Conservation (phyloP, 1,140 invertebrate species). For the Aphelinus atriplicis region DNA sequence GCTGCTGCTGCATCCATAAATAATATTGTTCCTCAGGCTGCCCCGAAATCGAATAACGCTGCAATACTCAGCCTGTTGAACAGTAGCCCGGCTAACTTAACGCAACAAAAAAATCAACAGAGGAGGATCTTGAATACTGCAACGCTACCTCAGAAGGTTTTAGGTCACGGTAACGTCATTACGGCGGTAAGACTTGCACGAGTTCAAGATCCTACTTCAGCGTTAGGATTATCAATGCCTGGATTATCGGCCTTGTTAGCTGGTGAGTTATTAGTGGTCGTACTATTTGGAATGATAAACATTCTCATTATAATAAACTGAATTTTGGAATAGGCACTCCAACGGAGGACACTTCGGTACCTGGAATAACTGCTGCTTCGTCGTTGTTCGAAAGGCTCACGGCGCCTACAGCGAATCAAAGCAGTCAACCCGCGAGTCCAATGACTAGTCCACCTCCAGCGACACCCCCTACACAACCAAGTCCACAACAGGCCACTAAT, state of each 20-base stretch:
- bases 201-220: constrained; percentile 61
- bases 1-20: constrained; percentile 68
- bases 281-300: too few species aligned
- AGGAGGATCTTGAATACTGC: constrained; percentile 61
- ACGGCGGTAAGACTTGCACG: constrained; percentile 61
- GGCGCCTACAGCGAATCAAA: constrained; percentile 60
- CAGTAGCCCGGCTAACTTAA: constrained; percentile 73
- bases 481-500: constrained; percentile 54
- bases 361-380: constrained; percentile 67
- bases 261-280: constrained; percentile 48
- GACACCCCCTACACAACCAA: constrained; percentile 13
- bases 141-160: constrained; percentile 58
- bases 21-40: constrained; percentile 66
- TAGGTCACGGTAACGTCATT: constrained; percentile 63
- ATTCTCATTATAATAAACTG: too few species aligned
- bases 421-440: constrained; percentile 62
- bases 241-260: constrained; percentile 67
- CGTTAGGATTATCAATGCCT: constrained; percentile 66
- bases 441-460: constrained; percentile 71
- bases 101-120: constrained; percentile 58
- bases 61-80: constrained; percentile 79
- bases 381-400: constrained; percentile 70
- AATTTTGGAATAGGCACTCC: constrained; percentile 63
- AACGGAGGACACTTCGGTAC: constrained; percentile 70
- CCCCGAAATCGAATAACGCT: constrained; percentile 67